These are phyloP conservation scores for Polydrusus tereticollis DNA, from an alignment of 2,888 invertebrate species.

Conservation along the genomic window DNA sequence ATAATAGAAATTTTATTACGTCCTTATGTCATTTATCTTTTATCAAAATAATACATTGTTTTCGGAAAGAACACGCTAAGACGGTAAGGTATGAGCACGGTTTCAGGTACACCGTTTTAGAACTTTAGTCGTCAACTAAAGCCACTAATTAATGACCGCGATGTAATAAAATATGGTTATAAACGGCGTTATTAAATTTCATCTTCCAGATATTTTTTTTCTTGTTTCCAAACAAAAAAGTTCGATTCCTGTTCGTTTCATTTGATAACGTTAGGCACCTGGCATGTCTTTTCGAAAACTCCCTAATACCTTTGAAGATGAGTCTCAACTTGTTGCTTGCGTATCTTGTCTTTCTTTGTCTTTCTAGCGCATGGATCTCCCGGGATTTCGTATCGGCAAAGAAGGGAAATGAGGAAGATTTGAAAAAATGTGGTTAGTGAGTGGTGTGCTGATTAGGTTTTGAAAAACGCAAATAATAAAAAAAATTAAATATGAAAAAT, in stretches of 20 bases:
- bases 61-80: conserved; percentile 24
- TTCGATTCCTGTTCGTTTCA: too few relatives aligned
- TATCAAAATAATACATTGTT: conserved; percentile 45
- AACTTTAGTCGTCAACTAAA: neutral
- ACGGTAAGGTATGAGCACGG: neutral
- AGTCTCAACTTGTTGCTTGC: conserved; percentile 28
- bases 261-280: neutral
- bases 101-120: neutral
- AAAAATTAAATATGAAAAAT: too few relatives aligned
- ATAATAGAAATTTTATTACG: conserved; percentile 51
- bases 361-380: conserved; percentile 19
- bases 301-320: conserved; percentile 30
- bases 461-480: neutral
- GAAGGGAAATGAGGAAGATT: conserved; percentile 29
- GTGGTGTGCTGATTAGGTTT: neutral
- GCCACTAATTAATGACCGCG: too few relatives aligned
- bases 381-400: conserved; percentile 34
- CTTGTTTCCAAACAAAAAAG: too few relatives aligned
- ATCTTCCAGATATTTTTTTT: too few relatives aligned
- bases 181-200: too few relatives aligned
- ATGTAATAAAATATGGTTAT: too few relatives aligned
- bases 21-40: conserved; percentile 49
- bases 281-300: conserved; percentile 26
- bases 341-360: conserved; percentile 30
- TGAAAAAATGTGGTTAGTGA: conserved; percentile 3